Evolutionary conservation across 35 echinoderm and acorn worm genomes (phyloP).

Genomic region (Apostichopus japonicus): DNA sequence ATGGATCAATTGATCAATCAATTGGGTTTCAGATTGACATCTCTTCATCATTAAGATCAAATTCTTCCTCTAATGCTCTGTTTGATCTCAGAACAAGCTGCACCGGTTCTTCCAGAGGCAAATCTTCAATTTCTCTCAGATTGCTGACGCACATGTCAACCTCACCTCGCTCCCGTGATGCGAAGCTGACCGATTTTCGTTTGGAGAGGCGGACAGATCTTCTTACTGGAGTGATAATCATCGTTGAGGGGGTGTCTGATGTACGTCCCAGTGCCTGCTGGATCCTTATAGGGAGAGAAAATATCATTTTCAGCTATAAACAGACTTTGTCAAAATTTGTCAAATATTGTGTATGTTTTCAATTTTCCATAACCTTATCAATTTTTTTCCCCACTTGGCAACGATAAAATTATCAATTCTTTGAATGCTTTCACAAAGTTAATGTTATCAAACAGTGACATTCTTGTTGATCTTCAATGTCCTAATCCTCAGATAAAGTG

Average conservation of each 20-base stretch:
- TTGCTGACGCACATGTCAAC: conserved; percentile 22
- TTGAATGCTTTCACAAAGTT: too few species aligned
- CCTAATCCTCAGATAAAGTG: too few species aligned
- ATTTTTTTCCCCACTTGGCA: too few species aligned
- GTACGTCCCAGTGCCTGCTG: conserved; percentile 15
- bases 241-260: conserved; percentile 25
- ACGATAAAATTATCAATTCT: too few species aligned
- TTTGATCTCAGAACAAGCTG: conserved; percentile 47
- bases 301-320: too few species aligned
- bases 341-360: too few species aligned
- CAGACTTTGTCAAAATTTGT: too few species aligned
- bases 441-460: too few species aligned
- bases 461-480: too few species aligned
- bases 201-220: conserved; percentile 29
- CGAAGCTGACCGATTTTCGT: conserved; percentile 30
- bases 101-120: neutral
- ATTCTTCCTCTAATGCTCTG: conserved; percentile 41
- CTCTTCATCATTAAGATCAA: conserved; percentile 1
- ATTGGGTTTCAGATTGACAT: too few species aligned
- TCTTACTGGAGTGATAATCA: conserved; percentile 33
- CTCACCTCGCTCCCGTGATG: neutral
- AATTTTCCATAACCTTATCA: too few species aligned
- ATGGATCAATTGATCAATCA: too few species aligned
- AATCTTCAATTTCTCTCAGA: neutral
- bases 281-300: neutral